A percentile compares a stretch with the other conserved stretches of the same genome.
Conservation (phyloP, 2,888 invertebrate genomes). For the Pristionchus arcanus region DNA sequence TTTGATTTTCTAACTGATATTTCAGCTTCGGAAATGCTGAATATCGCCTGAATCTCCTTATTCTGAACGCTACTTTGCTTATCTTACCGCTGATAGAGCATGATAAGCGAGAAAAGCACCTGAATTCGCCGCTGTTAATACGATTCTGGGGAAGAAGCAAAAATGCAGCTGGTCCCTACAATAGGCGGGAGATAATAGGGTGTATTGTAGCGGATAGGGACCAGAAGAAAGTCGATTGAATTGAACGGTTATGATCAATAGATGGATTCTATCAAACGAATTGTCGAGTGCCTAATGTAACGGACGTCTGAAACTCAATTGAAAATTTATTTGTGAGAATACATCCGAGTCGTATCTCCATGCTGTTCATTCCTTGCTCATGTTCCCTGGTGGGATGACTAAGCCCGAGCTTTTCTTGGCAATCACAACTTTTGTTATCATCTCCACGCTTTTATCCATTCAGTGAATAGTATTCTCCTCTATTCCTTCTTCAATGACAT, state of each 20-base stretch:
- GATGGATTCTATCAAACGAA: too few species aligned
- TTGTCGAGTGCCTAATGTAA: too few species aligned
- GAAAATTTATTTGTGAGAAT: too few species aligned
- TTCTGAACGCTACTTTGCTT: neutral
- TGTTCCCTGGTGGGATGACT: neutral
- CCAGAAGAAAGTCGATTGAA: neutral
- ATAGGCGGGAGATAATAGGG: neutral
- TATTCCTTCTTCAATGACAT: neutral
- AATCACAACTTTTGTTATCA: neutral
- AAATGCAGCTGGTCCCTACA: conserved; percentile 23
- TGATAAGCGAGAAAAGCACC: neutral
- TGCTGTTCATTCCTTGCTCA: neutral
- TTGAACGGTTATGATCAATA: too few species aligned
- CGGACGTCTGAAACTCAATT: too few species aligned
- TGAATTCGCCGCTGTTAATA: neutral
- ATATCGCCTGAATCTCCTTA: neutral
- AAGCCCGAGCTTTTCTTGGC: neutral
- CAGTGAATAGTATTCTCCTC: neutral
- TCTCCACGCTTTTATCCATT: neutral
- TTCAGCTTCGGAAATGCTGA: too few species aligned
- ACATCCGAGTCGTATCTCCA: too few species aligned
- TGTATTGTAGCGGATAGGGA: neutral
- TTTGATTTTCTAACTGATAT: too few species aligned
- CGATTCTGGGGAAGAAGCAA: conserved; percentile 4
- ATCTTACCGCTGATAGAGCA: neutral